A percentile compares a stretch with the other conserved stretches of the same genome.
These are phyloP conservation scores for Drosophila mayri DNA, from an alignment of 1,140 invertebrate genomes.

Conservation along the genomic window DNA sequence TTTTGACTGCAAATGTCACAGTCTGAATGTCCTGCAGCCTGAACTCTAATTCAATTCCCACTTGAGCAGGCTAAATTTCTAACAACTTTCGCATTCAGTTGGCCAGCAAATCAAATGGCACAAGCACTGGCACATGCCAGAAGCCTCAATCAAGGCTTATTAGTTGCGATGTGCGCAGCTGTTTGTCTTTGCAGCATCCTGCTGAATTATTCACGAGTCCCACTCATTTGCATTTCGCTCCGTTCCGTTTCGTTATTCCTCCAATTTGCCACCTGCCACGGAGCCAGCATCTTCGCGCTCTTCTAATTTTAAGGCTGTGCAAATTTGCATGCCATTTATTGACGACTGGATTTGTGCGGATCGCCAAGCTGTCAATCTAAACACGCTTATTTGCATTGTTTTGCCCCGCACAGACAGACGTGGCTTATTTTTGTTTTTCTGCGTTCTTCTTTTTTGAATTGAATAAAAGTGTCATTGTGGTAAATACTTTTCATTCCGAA, in stretches of 20 bases:
- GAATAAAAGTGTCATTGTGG: conserved; percentile 30
- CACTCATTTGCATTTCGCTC: conserved; percentile 70
- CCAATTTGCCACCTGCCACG: conserved; percentile 60
- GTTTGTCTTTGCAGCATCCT: conserved; percentile 67
- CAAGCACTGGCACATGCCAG: conserved; percentile 68
- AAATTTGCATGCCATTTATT: conserved; percentile 75
- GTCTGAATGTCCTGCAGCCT: not conserved
- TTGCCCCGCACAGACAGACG: conserved; percentile 13
- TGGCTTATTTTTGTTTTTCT: not conserved
- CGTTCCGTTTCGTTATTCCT: conserved; percentile 49
- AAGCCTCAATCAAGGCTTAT: conserved; percentile 74
- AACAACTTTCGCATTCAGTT: conserved; percentile 31
- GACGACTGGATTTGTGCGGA: conserved; percentile 50
- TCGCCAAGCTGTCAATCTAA: conserved; percentile 57
- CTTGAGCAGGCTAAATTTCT: conserved; percentile 8
- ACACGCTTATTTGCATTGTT: conserved; percentile 63
- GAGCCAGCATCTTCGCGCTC: not conserved
- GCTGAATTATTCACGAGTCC: conserved; percentile 73
- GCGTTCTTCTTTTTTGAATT: conserved; percentile 6
- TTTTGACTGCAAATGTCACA: conserved; percentile 23
- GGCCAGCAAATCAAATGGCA: conserved; percentile 60
- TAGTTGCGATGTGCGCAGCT: conserved; percentile 53
- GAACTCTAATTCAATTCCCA: conserved; percentile 35
- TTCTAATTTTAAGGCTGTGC: conserved; percentile 29
- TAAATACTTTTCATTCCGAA: conserved; percentile 12